Evolutionary conservation across 2,113 vertebrate species (phyloP).

Genomic region (Himantopus leucocephalus): DNA sequence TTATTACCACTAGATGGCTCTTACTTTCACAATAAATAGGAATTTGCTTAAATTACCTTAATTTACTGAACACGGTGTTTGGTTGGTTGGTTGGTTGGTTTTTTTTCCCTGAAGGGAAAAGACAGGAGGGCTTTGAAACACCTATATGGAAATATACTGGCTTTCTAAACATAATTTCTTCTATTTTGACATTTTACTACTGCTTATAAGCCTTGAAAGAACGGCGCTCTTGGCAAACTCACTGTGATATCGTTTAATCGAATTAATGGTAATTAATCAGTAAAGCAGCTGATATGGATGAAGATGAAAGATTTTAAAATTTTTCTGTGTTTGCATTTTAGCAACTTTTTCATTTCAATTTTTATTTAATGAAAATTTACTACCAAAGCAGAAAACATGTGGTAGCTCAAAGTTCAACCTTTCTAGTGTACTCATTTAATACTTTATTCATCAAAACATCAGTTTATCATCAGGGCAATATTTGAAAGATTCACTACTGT

Average conservation of each 20-base stretch:
- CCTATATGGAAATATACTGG: not conserved
- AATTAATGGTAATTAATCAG: not conserved
- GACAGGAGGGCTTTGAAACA: not conserved
- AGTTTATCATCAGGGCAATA: not conserved
- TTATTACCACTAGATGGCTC: slow-evolving; percentile 65
- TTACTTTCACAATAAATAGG: not conserved
- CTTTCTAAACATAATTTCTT: not conserved
- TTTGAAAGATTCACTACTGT: not conserved
- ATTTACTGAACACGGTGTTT: not conserved
- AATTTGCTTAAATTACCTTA: not conserved
- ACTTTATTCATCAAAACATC: not conserved
- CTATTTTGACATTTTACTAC: not conserved
- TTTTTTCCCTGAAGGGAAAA: not conserved
- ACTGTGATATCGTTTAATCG: not conserved
- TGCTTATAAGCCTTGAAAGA: not conserved
- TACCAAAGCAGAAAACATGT: not conserved
- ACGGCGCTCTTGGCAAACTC: not conserved
- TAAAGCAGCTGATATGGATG: not conserved
- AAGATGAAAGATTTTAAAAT: not conserved
- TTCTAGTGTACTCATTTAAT: not conserved
- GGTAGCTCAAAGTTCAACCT: not conserved
- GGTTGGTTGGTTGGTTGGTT: not conserved
- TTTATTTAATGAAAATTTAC: not conserved
- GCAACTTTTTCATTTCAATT: not conserved
- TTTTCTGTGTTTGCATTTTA: not conserved